phyloP scores from a whole-genome alignment of 2,113 vertebrate genomes.

The Panthera uncia region DNA sequence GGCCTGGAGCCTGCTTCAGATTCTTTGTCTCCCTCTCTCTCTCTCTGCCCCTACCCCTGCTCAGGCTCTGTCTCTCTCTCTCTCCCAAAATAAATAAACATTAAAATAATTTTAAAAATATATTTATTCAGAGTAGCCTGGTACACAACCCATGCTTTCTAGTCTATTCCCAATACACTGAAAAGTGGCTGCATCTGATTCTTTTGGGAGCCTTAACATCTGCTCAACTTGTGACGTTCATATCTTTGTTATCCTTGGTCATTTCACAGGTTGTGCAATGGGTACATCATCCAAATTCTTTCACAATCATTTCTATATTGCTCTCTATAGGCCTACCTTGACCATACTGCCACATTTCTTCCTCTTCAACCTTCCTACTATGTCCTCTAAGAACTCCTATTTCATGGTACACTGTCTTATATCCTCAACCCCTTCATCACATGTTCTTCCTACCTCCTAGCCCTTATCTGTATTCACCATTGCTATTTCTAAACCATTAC shows the following conservation, averaged over 20 bases:
- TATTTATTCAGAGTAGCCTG: not conserved
- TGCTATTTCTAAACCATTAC: constrained; percentile 50
- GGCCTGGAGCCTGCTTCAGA: no score
- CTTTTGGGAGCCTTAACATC: not conserved
- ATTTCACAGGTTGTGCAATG: not conserved
- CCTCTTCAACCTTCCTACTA: not conserved
- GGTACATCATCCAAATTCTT: not conserved
- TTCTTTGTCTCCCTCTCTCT: no score
- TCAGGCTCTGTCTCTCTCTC: no score
- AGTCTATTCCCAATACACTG: not conserved
- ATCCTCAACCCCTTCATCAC: not conserved
- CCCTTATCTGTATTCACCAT: not conserved
- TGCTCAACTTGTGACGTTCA: not conserved
- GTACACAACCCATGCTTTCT: not conserved
- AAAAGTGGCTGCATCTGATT: not conserved
- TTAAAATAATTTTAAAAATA: no score
- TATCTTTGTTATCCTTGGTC: not conserved
- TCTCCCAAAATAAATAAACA: no score
- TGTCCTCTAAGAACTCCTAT: not conserved
- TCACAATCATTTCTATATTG: not conserved
- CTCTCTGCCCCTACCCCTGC: no score
- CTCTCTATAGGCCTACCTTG: not conserved
- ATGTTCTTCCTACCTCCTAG: not conserved
- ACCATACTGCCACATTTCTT: not conserved
- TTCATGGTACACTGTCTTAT: not conserved